Base-by-base conservation (phyloP, 2,888 invertebrate genomes). In the Plebejus melissa region DNA sequence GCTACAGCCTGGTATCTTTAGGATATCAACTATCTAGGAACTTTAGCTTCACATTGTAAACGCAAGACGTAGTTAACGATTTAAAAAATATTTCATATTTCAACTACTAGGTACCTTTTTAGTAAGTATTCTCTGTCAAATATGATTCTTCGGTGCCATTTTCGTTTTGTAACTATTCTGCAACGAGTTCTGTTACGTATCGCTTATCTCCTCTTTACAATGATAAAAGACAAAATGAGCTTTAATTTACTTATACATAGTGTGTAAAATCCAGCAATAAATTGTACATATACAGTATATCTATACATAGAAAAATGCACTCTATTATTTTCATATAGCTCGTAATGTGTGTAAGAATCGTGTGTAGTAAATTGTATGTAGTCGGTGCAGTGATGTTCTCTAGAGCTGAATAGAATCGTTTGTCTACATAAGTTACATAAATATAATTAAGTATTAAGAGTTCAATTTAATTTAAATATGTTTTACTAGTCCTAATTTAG, bases 231-330 rank as follows among this genome's bases (percentile, higher is more conserved):
- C 70, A 75, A 75, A 75, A 75, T 70, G 69, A 75, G 75, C 75
- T 75, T 75, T 75, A 75, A 75, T 75, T 75, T 75, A 72, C 72
- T 72, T 72, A 72, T 72, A 72, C 54, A 72, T 72, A 54, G 50
- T 28, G 50, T 72, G 50, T 72, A 72, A 50, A 72, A 72, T 72
- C 72, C 72, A 72, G 72, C 72, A 72, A 72, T 72, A 72, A 71
- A 72, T 72, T 72, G 72, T 72, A 72, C 50, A 72, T 72, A 72
- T 72, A 46, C 41, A 46, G 22, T 70, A 46, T 70, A 46, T 70
- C 9, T 46, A 9, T 46, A 71, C 16, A 72, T 72, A 72, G 72
- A 72, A 54, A 32, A 72, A 72, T 50, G 72, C 72, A 72, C 72
- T 72, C 50, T 54, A 50, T 72, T 50, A 54, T 72, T 72, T 72